These are phyloP conservation scores for Ochotona curzoniae DNA, from an alignment of 2,113 vertebrate species.

Conservation along the genomic window DNA sequence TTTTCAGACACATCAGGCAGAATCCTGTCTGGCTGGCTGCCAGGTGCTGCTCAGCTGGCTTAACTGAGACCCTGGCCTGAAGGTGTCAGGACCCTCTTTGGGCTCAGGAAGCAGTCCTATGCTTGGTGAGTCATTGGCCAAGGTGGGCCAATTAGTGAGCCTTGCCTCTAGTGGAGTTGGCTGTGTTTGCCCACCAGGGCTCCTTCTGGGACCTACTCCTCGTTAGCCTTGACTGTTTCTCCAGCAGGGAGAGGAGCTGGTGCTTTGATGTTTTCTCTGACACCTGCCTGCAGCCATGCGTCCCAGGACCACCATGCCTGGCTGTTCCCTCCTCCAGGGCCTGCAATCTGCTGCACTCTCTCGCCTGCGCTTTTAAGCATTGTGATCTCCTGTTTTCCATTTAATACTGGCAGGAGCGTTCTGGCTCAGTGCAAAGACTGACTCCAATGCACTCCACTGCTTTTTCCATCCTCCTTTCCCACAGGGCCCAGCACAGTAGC, in stretches of 20 bases:
- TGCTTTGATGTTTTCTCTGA: background rate
- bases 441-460: background rate
- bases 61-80: background rate
- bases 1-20: background rate
- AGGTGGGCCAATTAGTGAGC: background rate
- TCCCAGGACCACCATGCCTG: background rate
- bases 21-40: background rate
- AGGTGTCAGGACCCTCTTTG: background rate
- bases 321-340: background rate
- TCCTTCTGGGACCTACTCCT: background rate
- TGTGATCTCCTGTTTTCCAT: background rate
- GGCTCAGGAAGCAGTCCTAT: no score
- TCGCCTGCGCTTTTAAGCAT: background rate
- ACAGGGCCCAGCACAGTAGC: background rate
- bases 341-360: background rate
- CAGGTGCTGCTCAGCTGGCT: accelerated
- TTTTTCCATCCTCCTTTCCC: background rate
- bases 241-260: background rate
- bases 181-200: accelerated
- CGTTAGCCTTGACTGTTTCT: background rate
- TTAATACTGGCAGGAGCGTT: background rate
- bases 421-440: background rate
- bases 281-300: background rate
- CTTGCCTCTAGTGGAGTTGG: background rate
- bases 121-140: background rate